These are phyloP conservation scores for Chrysogorgia sp. DNA, from an alignment of 92 coral and sea anemone genomes.

Conservation along the genomic window DNA sequence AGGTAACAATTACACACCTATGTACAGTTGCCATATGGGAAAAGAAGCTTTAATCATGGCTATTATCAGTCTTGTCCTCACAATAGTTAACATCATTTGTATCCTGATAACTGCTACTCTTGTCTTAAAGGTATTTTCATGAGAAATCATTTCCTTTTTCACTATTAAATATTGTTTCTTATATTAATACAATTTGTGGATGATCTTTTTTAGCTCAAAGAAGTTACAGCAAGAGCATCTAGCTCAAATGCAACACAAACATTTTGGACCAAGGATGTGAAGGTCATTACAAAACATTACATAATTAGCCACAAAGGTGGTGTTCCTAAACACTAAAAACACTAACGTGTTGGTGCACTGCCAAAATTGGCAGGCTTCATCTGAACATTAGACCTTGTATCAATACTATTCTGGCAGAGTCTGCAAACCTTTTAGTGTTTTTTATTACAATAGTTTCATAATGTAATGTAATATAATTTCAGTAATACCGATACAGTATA, in stretches of 20 bases:
- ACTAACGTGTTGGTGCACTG: too few species aligned
- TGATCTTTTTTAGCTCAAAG: conserved; percentile 15
- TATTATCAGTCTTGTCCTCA: conserved; percentile 28
- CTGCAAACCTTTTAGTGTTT: neutral
- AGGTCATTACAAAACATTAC: neutral
- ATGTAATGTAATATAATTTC: too few species aligned
- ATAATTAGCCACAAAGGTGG: neutral
- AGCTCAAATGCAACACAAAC: conserved; percentile 32
- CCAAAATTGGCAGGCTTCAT: too few species aligned
- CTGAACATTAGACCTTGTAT: too few species aligned
- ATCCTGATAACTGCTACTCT: conserved; percentile 18
- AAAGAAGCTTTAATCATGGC: conserved; percentile 31
- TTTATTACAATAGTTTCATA: too few species aligned
- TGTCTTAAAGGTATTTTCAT: conserved; percentile 24
- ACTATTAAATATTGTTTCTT: neutral
- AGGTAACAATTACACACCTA: conserved; percentile 30
- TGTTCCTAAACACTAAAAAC: too few species aligned
- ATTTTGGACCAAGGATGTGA: conserved; percentile 38
- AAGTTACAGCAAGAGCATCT: conserved; percentile 29
- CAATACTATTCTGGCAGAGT: neutral
- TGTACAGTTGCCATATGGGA: conserved; percentile 30
- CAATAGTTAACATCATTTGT: conserved; percentile 27
- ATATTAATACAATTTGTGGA: neutral
- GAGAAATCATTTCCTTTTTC: neutral
- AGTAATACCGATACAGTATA: too few species aligned